Conservation (phyloP, 1,140 invertebrate species). For the Eriocheir sinensis region DNA sequence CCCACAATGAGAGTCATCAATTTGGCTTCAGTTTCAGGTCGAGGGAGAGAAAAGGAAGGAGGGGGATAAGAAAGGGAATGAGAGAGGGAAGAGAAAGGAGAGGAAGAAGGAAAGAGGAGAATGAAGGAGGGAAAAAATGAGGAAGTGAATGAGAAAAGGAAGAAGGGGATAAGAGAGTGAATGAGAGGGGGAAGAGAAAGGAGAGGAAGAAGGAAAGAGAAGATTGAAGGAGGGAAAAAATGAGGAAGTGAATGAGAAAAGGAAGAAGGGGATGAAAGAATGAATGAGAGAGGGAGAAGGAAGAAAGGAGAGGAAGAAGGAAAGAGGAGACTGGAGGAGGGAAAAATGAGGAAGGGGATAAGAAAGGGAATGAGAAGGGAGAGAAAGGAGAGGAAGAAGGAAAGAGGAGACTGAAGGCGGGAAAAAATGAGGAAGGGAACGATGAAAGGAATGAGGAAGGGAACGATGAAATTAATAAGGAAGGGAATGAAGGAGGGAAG, state of each 20-base stretch:
- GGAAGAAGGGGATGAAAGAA: not conserved
- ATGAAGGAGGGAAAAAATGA: not conserved
- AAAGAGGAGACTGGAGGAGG: not conserved
- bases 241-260: not conserved
- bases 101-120: not conserved
- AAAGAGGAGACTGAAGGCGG: not conserved
- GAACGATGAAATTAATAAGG: not conserved
- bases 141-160: not conserved
- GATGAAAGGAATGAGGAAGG: not conserved
- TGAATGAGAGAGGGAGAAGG: not conserved
- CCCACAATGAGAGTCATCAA: conserved; percentile 38
- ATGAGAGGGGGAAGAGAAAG: not conserved
- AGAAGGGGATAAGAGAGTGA: not conserved
- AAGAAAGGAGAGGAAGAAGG: not conserved
- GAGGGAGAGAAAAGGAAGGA: not conserved
- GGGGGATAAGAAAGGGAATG: not conserved
- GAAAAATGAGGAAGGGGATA: not conserved
- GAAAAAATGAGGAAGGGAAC: not conserved
- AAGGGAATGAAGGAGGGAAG: not conserved
- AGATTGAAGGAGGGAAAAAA: not conserved
- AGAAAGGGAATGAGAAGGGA: not conserved
- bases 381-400: not conserved
- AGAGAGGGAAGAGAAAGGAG: not conserved
- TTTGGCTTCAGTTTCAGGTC: conserved; percentile 41
- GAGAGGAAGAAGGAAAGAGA: not conserved